phyloP scores from a whole-genome alignment of 2,888 invertebrate species.

The Idaea biselata region DNA sequence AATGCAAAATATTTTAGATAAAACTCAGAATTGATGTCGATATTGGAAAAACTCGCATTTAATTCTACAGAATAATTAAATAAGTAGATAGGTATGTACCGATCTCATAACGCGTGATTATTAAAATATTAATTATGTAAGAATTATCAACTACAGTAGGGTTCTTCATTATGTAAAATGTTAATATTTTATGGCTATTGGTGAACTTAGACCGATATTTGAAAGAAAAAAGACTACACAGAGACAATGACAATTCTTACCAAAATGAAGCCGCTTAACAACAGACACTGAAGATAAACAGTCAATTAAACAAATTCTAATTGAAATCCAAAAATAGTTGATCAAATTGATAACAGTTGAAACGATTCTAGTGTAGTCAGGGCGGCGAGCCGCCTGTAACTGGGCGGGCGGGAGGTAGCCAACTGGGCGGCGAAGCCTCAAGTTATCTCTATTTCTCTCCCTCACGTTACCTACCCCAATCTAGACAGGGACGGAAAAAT shows the following conservation, averaged over 20 bases:
- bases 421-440: slow-evolving; percentile 63
- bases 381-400: slow-evolving; percentile 58
- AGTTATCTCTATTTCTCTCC: slow-evolving; percentile 54
- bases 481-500: slow-evolving; percentile 52
- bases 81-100: neutral
- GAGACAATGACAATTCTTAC: neutral
- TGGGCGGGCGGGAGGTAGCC: slow-evolving; percentile 73
- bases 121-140: neutral
- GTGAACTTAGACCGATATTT: neutral
- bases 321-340: neutral
- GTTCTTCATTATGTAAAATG: neutral
- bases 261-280: neutral
- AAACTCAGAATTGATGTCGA: neutral
- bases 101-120: neutral
- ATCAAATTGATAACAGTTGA: slow-evolving; percentile 15
- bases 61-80: neutral
- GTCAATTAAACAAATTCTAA: neutral
- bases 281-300: neutral
- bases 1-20: neutral
- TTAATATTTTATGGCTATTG: neutral
- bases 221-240: neutral
- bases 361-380: slow-evolving; percentile 45
- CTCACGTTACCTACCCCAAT: slow-evolving; percentile 33
- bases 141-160: neutral
- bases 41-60: neutral